Percentiles rank a stretch among this genome's conserved stretches.
These are phyloP conservation scores for Oncorhynchus keta DNA, from an alignment of 2,113 vertebrate species.

Conservation along the genomic window DNA sequence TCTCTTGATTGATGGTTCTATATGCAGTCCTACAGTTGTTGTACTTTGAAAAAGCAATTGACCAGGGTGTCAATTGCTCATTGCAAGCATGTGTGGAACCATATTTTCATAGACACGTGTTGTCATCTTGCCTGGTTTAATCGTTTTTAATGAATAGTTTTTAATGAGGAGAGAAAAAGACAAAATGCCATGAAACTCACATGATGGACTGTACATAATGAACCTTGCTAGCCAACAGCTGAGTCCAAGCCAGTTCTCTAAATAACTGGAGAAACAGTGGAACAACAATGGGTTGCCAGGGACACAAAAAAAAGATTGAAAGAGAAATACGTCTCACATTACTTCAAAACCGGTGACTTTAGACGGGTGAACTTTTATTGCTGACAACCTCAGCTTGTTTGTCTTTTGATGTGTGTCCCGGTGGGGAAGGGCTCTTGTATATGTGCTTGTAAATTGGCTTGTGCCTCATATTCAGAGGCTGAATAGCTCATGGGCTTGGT, in stretches of 20 bases:
- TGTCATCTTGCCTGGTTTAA: background rate
- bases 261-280: background rate
- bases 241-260: background rate
- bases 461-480: constrained; percentile 4
- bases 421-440: background rate
- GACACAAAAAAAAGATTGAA: background rate
- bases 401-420: constrained; percentile 4
- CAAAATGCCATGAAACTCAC: background rate
- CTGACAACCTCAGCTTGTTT: constrained; percentile 2
- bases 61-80: background rate
- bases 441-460: constrained; percentile 9
- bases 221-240: background rate
- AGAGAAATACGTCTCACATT: background rate
- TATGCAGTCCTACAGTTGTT: background rate
- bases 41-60: background rate
- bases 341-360: background rate
- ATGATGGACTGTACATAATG: background rate
- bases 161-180: background rate
- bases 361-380: background rate
- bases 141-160: background rate
- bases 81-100: no score
- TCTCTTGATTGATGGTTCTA: no score
- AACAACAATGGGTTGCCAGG: background rate
- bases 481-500: background rate
- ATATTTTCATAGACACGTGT: background rate